A percentile compares a stretch with the other conserved stretches of the same genome.
Evolutionary conservation across 2,888 invertebrate genomes (phyloP).

Genomic region (Polyploca ridens): DNA sequence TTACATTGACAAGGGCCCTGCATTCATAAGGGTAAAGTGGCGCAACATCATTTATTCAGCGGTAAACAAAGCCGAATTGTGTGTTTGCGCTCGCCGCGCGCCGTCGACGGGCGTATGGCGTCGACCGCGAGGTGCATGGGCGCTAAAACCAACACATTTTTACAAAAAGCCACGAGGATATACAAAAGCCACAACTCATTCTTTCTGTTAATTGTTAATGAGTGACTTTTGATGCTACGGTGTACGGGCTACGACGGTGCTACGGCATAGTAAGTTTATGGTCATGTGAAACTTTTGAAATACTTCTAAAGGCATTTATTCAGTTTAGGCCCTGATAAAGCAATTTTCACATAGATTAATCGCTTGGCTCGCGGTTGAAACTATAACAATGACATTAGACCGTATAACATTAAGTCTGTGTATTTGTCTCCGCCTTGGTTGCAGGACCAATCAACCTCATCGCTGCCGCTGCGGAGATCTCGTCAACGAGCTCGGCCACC

Average conservation of each 20-base stretch:
- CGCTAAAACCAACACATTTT: conserved; percentile 29
- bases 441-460: too few species aligned
- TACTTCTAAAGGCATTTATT: too few species aligned
- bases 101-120: neutral
- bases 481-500: too few species aligned
- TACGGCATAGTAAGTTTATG: neutral
- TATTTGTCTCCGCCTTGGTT: too few species aligned
- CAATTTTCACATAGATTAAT: too few species aligned
- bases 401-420: too few species aligned
- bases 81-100: conserved; percentile 35
- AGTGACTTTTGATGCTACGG: conserved; percentile 2
- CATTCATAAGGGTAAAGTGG: conserved; percentile 15
- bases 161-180: neutral
- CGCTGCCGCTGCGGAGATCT: too few species aligned
- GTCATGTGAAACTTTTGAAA: too few species aligned
- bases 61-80: conserved; percentile 48
- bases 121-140: conserved; percentile 27
- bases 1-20: conserved; percentile 23
- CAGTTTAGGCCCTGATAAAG: too few species aligned
- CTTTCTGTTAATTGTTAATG: neutral
- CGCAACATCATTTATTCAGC: conserved; percentile 53
- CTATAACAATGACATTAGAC: too few species aligned
- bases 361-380: too few species aligned
- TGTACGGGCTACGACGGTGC: neutral
- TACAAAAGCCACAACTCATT: neutral